Evolutionary conservation across 1,140 invertebrate genomes (phyloP).

Genomic region (Oryzaephilus surinamensis): DNA sequence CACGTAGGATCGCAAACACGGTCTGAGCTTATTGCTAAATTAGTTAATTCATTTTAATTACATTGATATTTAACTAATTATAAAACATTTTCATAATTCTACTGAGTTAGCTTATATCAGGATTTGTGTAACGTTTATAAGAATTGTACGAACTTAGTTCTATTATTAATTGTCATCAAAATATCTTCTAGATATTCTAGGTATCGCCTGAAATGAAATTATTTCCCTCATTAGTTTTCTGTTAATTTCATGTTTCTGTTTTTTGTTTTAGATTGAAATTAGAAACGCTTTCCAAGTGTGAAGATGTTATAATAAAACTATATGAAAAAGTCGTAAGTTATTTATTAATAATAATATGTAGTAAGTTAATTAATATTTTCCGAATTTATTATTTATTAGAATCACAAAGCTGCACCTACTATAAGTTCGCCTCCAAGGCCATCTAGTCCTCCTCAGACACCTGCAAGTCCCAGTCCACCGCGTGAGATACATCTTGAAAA

Average conservation of each 20-base stretch:
- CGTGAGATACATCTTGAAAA: conserved; percentile 11
- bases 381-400: not conserved
- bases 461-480: conserved; percentile 38
- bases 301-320: conserved; percentile 51
- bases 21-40: too few relatives aligned
- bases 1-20: too few relatives aligned
- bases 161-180: too few relatives aligned
- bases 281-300: conserved; percentile 51
- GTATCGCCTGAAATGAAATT: too few relatives aligned
- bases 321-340: conserved; percentile 49
- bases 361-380: not conserved
- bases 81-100: too few relatives aligned
- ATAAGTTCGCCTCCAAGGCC: not conserved
- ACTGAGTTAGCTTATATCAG: too few relatives aligned
- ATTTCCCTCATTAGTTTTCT: too few relatives aligned
- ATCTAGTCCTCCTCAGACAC: conserved; percentile 26
- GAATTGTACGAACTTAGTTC: too few relatives aligned
- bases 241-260: conserved; percentile 8
- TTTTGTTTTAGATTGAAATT: conserved; percentile 48
- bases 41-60: too few relatives aligned
- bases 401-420: conserved; percentile 4
- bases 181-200: too few relatives aligned
- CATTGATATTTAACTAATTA: too few relatives aligned
- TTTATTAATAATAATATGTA: not conserved
- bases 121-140: too few relatives aligned